phyloP scores from a whole-genome alignment of 2,888 invertebrate species.

The Trichogramma dendrolimi region DNA sequence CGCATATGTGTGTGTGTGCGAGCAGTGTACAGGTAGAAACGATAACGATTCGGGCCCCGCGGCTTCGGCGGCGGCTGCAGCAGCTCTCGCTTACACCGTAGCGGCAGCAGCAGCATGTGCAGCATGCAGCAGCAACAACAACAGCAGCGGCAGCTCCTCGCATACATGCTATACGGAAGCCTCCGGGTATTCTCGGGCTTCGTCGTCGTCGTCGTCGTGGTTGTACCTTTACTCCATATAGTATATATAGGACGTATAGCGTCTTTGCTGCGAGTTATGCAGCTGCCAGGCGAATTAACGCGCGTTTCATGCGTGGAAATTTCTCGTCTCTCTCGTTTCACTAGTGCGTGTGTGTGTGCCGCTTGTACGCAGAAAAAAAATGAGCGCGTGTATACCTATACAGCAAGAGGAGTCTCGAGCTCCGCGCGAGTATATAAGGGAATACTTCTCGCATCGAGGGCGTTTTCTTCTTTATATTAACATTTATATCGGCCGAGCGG shows the following conservation, averaged over 20 bases:
- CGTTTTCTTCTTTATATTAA: neutral
- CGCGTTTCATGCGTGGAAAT: slow-evolving; percentile 18
- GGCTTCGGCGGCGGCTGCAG: slow-evolving; percentile 24
- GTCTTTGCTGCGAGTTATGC: too few relatives aligned
- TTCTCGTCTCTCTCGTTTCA: neutral
- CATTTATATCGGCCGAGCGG: neutral
- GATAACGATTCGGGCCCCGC: slow-evolving; percentile 50
- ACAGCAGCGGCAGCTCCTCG: neutral
- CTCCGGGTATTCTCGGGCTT: slow-evolving; percentile 1
- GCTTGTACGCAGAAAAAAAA: too few relatives aligned
- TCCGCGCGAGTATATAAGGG: too few relatives aligned
- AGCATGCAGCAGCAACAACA: slow-evolving; percentile 7
- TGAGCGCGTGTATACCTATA: too few relatives aligned
- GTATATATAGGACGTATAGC: too few relatives aligned
- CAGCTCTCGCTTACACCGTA: slow-evolving; percentile 43
- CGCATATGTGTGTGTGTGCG: too few relatives aligned
- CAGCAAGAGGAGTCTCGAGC: too few relatives aligned
- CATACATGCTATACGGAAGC: neutral
- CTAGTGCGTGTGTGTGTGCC: too few relatives aligned
- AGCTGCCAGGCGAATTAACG: slow-evolving; percentile 11
- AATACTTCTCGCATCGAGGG: too few relatives aligned
- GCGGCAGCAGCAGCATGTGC: neutral
- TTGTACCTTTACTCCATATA: too few relatives aligned
- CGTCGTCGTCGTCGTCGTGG: neutral
- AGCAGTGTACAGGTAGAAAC: slow-evolving; percentile 21